Evolutionary conservation across 2,113 vertebrate species (phyloP), one percentile per base, ranked within the genome.

Genomic region (Lepisosteus osseus): DNA sequence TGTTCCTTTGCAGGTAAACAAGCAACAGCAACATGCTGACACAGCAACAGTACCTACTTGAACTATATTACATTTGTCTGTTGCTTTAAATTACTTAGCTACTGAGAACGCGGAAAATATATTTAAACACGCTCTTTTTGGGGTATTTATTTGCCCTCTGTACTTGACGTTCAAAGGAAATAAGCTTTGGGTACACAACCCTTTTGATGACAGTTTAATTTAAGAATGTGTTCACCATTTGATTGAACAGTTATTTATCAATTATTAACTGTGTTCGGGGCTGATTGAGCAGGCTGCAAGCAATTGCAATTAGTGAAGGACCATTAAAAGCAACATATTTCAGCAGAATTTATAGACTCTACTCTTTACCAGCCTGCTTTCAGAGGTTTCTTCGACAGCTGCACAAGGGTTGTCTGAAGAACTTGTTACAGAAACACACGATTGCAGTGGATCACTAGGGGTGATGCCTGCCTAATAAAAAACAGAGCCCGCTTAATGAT

Each of bases 261-360:
- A 65, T 63, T 67, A 72, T 72, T 5, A 67, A 9, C 69, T 54
- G 3, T 67, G 69, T 61, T 76, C 41, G 40, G n/a, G 42, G 56
- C 44, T 42, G 54, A 72, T 71, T 54, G 56, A 54, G 69, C 47
- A 64, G 56, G 65, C 57, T 59, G 71, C 69, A 62, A 76, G 68
- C 69, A 45, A 72, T 67, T 42, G 69, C 69, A 72, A 71, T 76
- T 72, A 76, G 69, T 68, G 43, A 47, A 41, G 65, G 45, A 47
- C 56, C 62, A 55, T 76, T 71, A 68, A 63, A 71, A 76, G 6
- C 42, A 40, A 44, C 15, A 51, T 29, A 54, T 54, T 41, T 67
- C n/a, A 45, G 66, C n/a, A 67, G 14, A 71, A 44, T 59, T 68
- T 68, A 65, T 65, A 54, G 59, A 64, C 65, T 15, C 44, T 29